Conservation (phyloP, 2,797 vertebrate species). For the Anguilla obscura region DNA sequence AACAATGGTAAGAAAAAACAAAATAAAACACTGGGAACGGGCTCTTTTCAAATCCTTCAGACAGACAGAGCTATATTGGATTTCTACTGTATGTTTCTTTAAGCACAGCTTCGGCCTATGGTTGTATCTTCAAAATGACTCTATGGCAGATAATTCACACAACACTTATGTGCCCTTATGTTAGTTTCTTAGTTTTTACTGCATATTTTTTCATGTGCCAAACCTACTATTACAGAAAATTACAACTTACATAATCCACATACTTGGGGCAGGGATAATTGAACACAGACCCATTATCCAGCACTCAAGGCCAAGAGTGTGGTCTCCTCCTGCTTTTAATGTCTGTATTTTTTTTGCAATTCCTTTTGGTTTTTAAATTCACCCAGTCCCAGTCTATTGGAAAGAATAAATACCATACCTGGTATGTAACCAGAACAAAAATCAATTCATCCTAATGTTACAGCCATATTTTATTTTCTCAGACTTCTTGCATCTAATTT, state of each 20-base stretch:
- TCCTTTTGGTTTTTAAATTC: conserved; percentile 19
- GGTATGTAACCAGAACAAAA: background rate
- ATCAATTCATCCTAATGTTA: background rate
- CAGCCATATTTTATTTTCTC: background rate
- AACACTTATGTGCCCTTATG: conserved; percentile 45
- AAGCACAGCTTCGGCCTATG: conserved; percentile 31
- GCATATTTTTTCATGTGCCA: conserved; percentile 16
- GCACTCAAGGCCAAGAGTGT: conserved; percentile 55
- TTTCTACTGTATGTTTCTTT: conserved; percentile 40
- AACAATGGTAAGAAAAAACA: conserved; percentile 29
- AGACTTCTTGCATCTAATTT: background rate
- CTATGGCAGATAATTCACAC: conserved; percentile 39
- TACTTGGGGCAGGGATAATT: conserved; percentile 59
- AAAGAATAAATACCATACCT: background rate
- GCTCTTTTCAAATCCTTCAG: conserved; percentile 43
- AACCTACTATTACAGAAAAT: conserved; percentile 59
- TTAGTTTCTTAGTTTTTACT: conserved; percentile 48
- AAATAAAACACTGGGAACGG: conserved; percentile 37
- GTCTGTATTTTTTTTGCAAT: conserved; percentile 43
- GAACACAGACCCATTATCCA: conserved; percentile 57
- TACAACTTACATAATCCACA: conserved; percentile 59
- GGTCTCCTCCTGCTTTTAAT: conserved; percentile 52
- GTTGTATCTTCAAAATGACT: conserved; percentile 16
- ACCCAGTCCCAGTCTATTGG: background rate
- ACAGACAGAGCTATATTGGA: conserved; percentile 26